Percentiles rank a stretch among this genome's conserved stretches.
Evolutionary conservation across 2,888 invertebrate genomes (phyloP).

Genomic region (Lordiphosa fenestrarum): DNA sequence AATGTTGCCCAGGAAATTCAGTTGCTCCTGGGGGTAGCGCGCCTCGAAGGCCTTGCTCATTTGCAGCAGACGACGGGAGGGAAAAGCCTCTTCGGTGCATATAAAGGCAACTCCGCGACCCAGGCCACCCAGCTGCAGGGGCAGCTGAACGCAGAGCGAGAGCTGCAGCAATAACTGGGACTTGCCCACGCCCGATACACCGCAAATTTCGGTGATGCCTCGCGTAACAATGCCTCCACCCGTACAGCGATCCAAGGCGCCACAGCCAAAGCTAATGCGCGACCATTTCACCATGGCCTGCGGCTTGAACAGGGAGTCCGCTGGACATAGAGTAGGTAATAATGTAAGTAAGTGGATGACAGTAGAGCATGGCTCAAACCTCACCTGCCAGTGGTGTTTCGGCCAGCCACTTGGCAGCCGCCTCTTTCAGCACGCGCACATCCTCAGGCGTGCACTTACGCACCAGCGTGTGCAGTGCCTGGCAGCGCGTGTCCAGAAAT

Average conservation of each 20-base stretch:
- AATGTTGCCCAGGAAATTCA: conserved; percentile 83
- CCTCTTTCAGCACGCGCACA: conserved; percentile 74
- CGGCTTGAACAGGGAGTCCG: conserved; percentile 51
- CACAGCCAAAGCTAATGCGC: conserved; percentile 82
- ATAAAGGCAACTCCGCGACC: conserved; percentile 84
- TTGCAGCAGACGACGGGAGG: conserved; percentile 85
- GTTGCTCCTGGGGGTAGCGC: conserved; percentile 70
- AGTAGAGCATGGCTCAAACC: neutral
- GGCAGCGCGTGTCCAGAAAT: conserved; percentile 56
- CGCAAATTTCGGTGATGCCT: conserved; percentile 88
- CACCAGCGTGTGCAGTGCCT: conserved; percentile 39
- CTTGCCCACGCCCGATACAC: conserved; percentile 87
- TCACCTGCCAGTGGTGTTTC: conserved; percentile 61
- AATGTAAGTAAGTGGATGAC: neutral
- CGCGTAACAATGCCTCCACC: conserved; percentile 85
- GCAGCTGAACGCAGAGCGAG: conserved; percentile 84
- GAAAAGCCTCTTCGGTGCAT: conserved; percentile 87
- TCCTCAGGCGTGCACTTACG: conserved; percentile 70
- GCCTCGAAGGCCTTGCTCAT: conserved; percentile 79
- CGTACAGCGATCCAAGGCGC: conserved; percentile 82
- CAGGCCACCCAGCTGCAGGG: conserved; percentile 81
- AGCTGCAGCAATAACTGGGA: conserved; percentile 88
- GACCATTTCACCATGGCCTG: conserved; percentile 70
- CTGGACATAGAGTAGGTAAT: conserved; percentile 17
- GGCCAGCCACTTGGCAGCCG: conserved; percentile 77